phyloP scores from a whole-genome alignment of 1,140 invertebrate genomes.

The Zophobas morio region DNA sequence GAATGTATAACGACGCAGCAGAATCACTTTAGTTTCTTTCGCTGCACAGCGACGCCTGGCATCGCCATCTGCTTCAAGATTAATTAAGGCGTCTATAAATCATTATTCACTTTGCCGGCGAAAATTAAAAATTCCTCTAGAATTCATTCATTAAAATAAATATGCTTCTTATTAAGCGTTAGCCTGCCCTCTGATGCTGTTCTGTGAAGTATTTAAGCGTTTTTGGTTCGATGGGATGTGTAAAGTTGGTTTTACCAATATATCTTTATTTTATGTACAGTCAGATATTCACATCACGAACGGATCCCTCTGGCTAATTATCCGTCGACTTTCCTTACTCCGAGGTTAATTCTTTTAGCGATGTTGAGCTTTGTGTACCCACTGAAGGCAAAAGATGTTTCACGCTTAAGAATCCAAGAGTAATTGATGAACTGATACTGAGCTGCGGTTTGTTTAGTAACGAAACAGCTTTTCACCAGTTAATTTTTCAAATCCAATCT shows the following conservation, averaged over 20 bases:
- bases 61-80: constrained; percentile 44
- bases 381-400: constrained; percentile 2
- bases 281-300: constrained; percentile 32
- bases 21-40: constrained; percentile 3
- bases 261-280: constrained; percentile 20
- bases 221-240: no score
- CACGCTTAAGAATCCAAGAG: constrained; percentile 53
- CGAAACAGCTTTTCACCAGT: constrained; percentile 38
- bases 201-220: no score
- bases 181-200: no score
- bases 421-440: constrained; percentile 58
- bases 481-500: no score
- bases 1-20: not conserved
- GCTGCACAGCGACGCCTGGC: constrained; percentile 16
- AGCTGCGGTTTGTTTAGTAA: constrained; percentile 54
- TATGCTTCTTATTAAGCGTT: not conserved
- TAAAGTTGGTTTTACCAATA: not conserved
- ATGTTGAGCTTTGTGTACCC: constrained; percentile 37
- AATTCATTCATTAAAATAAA: constrained; percentile 32
- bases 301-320: constrained; percentile 18
- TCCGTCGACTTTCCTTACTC: constrained; percentile 9
- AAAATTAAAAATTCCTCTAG: constrained; percentile 46
- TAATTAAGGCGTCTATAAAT: constrained; percentile 47
- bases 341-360: constrained; percentile 47
- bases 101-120: constrained; percentile 41